Evolutionary conservation across 2,113 vertebrate species (phyloP), one percentile per base, ranked within the genome.

Genomic region (Chaenogobius annularis): DNA sequence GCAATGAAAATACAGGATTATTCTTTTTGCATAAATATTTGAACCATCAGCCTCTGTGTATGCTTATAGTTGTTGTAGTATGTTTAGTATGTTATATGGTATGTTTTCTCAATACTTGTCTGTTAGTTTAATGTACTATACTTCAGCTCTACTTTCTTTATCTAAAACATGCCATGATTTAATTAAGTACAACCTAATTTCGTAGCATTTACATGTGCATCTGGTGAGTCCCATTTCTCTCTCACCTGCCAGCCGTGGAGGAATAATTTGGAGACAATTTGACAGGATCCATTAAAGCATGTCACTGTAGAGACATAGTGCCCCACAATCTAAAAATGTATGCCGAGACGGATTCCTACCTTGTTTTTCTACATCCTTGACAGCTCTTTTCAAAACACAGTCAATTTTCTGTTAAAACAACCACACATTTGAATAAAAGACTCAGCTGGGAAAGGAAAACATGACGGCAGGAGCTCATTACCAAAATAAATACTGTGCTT

Each of bases 401-500:
- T 73, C 56, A 61, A 68, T 6, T 68, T 67, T 66, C 3, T 35
- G 44, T 79, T 72, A 73, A 81, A 85, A 74, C 61, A 70, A 63
- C 35, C 47, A 31, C 73, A 67, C 58, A 54, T 66, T 74, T 70
- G 70, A 81, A 84, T 37, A 80, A 72, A 84, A 80, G 69, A 78
- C 62, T 40, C 74, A 72, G 83, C 73, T 87, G 83, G 79, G 82
- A 68, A 78, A 15, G 6, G 65, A 78, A 78, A 81, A 43, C 5
- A 20, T 74, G 71, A 82, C 80, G 73, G 77, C 73, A 67, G 79
- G 71, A 79, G 82, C 78, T 83, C 82, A 83, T 90, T 86, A 85
- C 78, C 70, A 83, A 85, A 85, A 85, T 83, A 86, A 86, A 84
- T 70, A 83, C 76, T 63, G 54, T 20, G 59, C 67, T 79, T 69